Evolutionary conservation across 2,888 invertebrate species (phyloP), one percentile per base, ranked within the genome.

Genomic region (Patella ulyssiponensis): DNA sequence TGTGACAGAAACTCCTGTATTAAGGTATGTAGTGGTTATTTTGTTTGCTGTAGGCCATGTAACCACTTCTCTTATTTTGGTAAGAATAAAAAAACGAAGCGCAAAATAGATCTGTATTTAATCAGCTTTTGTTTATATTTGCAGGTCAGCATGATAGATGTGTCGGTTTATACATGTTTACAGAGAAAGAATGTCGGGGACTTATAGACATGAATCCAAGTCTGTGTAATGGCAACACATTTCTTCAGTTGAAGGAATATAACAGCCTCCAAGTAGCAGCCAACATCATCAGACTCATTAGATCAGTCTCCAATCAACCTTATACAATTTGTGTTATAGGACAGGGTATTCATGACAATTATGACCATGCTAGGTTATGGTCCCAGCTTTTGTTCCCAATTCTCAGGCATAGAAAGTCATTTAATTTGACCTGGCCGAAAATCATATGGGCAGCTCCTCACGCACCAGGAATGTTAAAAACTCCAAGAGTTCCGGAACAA

Each of bases 391-490:
- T 77, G 52, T 23, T 9, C 1, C 77, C 77, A 15, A 27, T 77
- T 58, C 17, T 77, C 52, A n/a, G 58, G n/a, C n/a, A 56, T 52
- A 51, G 73, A 11, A 58, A n/a, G 52, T 9, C 12, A 51, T n/a
- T 11, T 11, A n/a, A 23, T 12, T 20, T 27, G 51, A 12, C 51
- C 5, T 76, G 74, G 73, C 80, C 81, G 12, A 75, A 69, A 27
- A 15, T 80, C 14, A 33, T 81, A 3, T 81, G 81, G 81, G 64
- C 78, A 9, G 69, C 76, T 51, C 72, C 73, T 4, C 80, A 80
- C 69, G 77, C 82, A 4, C 80, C 80, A n/a, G 82, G 82, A n/a
- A 53, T 82, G 54, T 52, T 82, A 58, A 82, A 79, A 23, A 76
- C 82, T n/a, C 81, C 81, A 3, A 72, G 75, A 12, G 33, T 75